Percentiles rank a stretch among this genome's conserved stretches.
Evolutionary conservation across 2,113 vertebrate species (phyloP).

Genomic region (Pygoscelis antarcticus): DNA sequence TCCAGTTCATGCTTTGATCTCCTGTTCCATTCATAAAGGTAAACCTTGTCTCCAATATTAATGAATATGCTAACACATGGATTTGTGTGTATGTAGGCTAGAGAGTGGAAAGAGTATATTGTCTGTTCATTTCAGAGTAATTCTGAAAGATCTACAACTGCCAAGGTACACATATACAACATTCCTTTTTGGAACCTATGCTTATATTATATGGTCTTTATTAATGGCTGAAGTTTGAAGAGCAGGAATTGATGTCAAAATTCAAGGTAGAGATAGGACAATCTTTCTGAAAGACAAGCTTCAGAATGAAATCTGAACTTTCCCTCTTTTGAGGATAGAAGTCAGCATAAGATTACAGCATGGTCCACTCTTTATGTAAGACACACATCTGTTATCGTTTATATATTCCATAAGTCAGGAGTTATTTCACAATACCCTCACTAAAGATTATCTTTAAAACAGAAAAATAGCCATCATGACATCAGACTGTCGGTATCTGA

Average conservation of each 20-base stretch:
- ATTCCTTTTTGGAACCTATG: not conserved
- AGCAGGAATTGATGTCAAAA: not conserved
- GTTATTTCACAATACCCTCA: not conserved
- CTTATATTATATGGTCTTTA: not conserved
- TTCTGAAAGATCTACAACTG: not conserved
- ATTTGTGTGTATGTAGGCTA: not conserved
- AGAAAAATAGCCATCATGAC: not conserved
- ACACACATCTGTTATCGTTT: not conserved
- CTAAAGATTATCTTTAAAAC: not conserved
- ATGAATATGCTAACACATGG: not conserved
- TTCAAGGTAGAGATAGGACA: not conserved
- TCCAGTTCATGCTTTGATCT: not conserved
- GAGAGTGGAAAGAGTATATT: not conserved
- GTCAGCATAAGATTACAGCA: not conserved
- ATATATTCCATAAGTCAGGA: not conserved
- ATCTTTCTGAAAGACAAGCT: not conserved
- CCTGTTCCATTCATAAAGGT: not conserved
- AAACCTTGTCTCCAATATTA: not conserved
- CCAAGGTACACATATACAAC: not conserved
- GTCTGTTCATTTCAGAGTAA: not conserved
- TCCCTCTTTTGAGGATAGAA: not conserved
- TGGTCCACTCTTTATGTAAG: not conserved
- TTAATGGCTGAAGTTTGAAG: not conserved
- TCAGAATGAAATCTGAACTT: not conserved
- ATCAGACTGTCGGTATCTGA: not conserved